Percentiles rank a stretch among this genome's conserved stretches.
Conservation (phyloP, 2,888 invertebrate species). For the Phrixothrix hirtus region DNA sequence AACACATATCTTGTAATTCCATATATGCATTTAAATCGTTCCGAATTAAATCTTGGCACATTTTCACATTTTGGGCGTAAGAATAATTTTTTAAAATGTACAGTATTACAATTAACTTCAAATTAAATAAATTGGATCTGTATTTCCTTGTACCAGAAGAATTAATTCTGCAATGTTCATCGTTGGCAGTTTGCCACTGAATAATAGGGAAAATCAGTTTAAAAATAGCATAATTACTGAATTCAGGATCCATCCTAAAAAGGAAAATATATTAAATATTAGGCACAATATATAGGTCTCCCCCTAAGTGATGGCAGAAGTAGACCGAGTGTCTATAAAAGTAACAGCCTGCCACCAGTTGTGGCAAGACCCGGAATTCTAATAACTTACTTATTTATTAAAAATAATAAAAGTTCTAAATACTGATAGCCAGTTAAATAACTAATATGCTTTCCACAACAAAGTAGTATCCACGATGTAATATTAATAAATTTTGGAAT, state of each 20-base stretch:
- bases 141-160: constrained; percentile 25
- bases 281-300: neutral
- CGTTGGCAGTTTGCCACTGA: constrained; percentile 12
- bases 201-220: constrained; percentile 10
- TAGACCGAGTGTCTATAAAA: too few relatives aligned
- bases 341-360: too few relatives aligned
- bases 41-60: neutral
- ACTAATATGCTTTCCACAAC: constrained; percentile 40
- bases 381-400: constrained; percentile 17
- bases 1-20: constrained; percentile 5
- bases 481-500: constrained; percentile 26
- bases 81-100: neutral
- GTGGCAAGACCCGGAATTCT: too few relatives aligned
- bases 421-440: constrained; percentile 46
- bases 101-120: constrained; percentile 14
- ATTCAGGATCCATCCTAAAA: constrained; percentile 1
- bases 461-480: constrained; percentile 42
- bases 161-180: constrained; percentile 10
- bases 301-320: too few relatives aligned
- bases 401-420: constrained; percentile 41
- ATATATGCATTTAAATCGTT: constrained; percentile 4
- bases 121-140: constrained; percentile 8
- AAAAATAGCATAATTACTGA: constrained; percentile 1
- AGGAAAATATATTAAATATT: neutral
- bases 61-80: neutral